Conservation (phyloP, 2,888 invertebrate genomes). For the Argyra leucocephala region DNA sequence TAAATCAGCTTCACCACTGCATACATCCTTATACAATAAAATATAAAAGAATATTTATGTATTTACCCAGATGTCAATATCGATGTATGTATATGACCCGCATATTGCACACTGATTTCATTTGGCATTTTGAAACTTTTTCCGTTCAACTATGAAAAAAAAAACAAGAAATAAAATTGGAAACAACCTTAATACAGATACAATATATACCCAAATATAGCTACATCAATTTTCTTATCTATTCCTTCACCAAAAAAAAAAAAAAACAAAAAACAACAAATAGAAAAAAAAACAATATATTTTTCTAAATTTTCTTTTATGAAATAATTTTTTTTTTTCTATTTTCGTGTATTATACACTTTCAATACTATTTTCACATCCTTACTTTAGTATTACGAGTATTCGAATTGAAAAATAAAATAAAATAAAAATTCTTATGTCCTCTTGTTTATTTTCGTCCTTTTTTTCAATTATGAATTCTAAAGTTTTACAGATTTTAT, state of each 20-base stretch:
- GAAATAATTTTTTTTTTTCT: neutral
- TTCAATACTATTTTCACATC: too few species aligned
- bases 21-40: too few species aligned
- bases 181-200: neutral
- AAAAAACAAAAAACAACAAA: neutral
- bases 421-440: neutral
- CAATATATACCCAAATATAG: too few species aligned
- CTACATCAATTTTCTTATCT: neutral
- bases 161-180: neutral
- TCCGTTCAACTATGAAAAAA: neutral
- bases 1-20: too few species aligned
- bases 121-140: constrained; percentile 3
- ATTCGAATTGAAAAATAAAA: neutral
- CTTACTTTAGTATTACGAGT: too few species aligned
- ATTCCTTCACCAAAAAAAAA: neutral
- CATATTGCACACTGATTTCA: constrained; percentile 6
- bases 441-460: neutral
- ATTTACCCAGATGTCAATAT: neutral
- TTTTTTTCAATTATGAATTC: neutral
- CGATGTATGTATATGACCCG: neutral
- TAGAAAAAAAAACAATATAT: too few species aligned
- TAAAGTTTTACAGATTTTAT: neutral
- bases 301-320: too few species aligned
- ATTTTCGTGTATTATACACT: too few species aligned
- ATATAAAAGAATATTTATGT: neutral